phyloP scores from a whole-genome alignment of 2,113 vertebrate species.

The Pheucticus melanocephalus region DNA sequence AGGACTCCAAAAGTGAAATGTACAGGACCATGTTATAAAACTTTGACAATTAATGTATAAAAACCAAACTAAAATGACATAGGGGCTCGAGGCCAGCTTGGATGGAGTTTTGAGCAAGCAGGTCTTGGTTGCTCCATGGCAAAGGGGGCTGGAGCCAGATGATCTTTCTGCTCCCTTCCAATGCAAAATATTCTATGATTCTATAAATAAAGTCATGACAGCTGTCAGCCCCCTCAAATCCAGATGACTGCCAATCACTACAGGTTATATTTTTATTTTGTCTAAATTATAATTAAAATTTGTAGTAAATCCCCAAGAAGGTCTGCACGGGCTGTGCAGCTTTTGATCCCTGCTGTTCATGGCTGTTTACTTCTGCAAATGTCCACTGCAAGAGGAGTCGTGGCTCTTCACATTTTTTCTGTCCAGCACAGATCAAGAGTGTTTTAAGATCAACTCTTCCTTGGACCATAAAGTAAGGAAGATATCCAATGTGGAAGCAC shows the following conservation, averaged over 20 bases:
- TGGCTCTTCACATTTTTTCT: neutral
- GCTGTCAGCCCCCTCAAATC: neutral
- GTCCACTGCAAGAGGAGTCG: rapidly evolving
- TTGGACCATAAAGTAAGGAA: neutral
- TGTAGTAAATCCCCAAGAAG: neutral
- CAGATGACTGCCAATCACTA: neutral
- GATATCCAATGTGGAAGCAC: neutral
- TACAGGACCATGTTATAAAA: neutral
- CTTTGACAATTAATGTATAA: neutral
- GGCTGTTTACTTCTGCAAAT: neutral
- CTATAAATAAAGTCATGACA: neutral
- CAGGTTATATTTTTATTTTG: neutral
- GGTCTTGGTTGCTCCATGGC: neutral
- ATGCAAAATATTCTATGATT: neutral
- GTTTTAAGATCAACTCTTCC: neutral
- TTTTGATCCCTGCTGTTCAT: neutral
- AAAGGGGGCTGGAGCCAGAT: neutral
- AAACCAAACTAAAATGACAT: neutral
- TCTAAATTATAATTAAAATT: neutral
- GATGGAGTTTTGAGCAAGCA: neutral
- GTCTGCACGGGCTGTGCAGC: neutral
- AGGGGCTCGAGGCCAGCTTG: neutral
- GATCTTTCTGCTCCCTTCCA: neutral
- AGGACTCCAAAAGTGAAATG: neutral
- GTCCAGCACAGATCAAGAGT: neutral